A percentile compares a stretch with the other conserved stretches of the same genome.
Evolutionary conservation across 2,888 invertebrate genomes (phyloP).

Genomic region (Sinodicranocentrus sp.): DNA sequence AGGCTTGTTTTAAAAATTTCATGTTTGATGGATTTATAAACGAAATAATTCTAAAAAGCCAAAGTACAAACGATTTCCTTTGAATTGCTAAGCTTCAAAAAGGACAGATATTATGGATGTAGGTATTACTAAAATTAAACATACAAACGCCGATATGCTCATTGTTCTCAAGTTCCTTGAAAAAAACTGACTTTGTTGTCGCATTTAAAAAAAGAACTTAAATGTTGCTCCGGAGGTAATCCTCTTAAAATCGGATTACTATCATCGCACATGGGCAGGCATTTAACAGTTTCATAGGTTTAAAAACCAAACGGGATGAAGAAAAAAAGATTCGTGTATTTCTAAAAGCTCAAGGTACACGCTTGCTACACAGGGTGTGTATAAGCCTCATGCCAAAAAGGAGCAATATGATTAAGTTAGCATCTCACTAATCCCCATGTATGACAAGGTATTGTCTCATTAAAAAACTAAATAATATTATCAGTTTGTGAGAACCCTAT

Average conservation of each 20-base stretch:
- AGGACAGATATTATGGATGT: too few relatives aligned
- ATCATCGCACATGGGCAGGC: slow-evolving; percentile 60
- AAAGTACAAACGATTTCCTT: slow-evolving; percentile 18
- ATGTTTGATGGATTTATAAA: too few relatives aligned
- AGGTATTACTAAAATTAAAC: too few relatives aligned
- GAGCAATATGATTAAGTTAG: too few relatives aligned
- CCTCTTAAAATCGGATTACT: slow-evolving; percentile 67
- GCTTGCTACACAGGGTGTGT: not conserved
- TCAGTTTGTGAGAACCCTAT: slow-evolving; percentile 33
- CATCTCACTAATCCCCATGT: slow-evolving; percentile 23
- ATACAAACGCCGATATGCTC: too few relatives aligned
- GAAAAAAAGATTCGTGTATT: too few relatives aligned
- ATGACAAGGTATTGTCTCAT: slow-evolving; percentile 51
- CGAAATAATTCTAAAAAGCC: too few relatives aligned
- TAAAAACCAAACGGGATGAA: slow-evolving; percentile 5
- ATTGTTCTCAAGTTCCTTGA: too few relatives aligned
- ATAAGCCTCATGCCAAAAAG: too few relatives aligned
- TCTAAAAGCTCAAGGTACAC: not conserved
- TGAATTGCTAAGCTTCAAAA: slow-evolving; percentile 31
- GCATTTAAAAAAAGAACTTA: slow-evolving; percentile 9
- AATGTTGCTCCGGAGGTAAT: slow-evolving; percentile 43
- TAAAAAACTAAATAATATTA: slow-evolving; percentile 57
- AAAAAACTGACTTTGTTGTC: not conserved
- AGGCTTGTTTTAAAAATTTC: too few relatives aligned
- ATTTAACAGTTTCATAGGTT: slow-evolving; percentile 48